phyloP scores from a whole-genome alignment of 2,797 vertebrate species.

The Scolopax bukidnonensis region DNA sequence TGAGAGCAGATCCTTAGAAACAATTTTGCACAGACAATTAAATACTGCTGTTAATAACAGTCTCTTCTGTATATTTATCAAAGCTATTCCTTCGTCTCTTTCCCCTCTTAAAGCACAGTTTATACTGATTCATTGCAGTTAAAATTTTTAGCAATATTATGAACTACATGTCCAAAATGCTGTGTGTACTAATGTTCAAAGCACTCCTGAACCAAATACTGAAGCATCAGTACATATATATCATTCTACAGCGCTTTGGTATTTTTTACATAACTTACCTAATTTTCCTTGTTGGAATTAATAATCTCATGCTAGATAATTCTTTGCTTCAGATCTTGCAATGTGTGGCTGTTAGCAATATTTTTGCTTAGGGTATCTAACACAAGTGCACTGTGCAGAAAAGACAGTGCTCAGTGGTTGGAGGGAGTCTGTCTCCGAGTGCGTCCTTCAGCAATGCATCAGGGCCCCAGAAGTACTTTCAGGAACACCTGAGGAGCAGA shows the following conservation, averaged over 20 bases:
- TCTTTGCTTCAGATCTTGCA: not conserved
- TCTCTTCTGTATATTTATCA: not conserved
- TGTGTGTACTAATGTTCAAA: not conserved
- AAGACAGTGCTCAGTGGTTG: fast-evolving
- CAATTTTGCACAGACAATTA: not conserved
- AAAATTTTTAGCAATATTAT: not conserved
- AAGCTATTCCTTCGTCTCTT: not conserved
- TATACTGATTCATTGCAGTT: not conserved
- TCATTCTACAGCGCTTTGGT: not conserved
- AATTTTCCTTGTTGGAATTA: not conserved
- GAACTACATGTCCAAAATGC: not conserved
- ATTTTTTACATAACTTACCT: not conserved
- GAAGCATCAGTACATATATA: not conserved
- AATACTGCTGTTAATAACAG: not conserved
- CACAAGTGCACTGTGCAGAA: not conserved
- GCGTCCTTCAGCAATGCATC: not conserved
- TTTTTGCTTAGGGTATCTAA: not conserved
- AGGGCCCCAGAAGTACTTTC: not conserved
- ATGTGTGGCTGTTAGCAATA: fast-evolving
- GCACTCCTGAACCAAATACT: not conserved
- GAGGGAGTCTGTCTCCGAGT: not conserved
- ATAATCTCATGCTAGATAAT: not conserved
- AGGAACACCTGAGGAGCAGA: not conserved
- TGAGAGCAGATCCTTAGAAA: not conserved
- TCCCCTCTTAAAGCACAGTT: not conserved